Percentiles rank a stretch among this genome's conserved stretches.
These are phyloP conservation scores for Atherinomorus stipes DNA, from an alignment of 2,113 vertebrate species.

Conservation along the genomic window DNA sequence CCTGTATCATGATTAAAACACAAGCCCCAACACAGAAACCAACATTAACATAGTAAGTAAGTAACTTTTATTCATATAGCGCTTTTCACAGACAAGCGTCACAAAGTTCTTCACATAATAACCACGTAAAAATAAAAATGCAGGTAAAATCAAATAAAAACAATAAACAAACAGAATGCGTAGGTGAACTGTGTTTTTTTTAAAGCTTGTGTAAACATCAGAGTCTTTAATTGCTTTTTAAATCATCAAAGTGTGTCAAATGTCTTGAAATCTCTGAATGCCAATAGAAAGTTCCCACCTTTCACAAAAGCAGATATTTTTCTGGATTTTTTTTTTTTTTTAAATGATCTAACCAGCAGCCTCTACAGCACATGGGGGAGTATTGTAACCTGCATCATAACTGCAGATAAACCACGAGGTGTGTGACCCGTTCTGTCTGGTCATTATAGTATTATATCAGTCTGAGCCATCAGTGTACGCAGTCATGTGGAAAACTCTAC, in stretches of 20 bases:
- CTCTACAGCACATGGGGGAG: background rate
- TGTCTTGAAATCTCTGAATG: background rate
- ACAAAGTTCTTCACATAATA: too few relatives aligned
- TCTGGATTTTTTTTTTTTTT: background rate
- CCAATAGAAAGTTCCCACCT: background rate
- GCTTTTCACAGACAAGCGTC: too few relatives aligned
- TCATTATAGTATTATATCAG: slow-evolving; percentile 55
- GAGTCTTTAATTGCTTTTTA: background rate
- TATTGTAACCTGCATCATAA: background rate
- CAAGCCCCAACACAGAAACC: background rate
- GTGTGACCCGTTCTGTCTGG: slow-evolving; percentile 17
- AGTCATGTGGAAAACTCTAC: slow-evolving; percentile 57
- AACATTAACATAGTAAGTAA: too few relatives aligned
- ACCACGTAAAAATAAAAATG: too few relatives aligned
- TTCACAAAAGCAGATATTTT: background rate
- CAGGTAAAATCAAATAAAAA: too few relatives aligned
- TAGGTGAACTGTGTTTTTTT: too few relatives aligned
- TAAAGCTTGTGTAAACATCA: too few relatives aligned
- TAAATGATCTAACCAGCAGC: slow-evolving; percentile 3
- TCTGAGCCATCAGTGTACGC: slow-evolving; percentile 53
- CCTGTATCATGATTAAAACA: too few relatives aligned
- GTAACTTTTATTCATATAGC: too few relatives aligned
- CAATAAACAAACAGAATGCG: too few relatives aligned
- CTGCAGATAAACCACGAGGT: background rate
- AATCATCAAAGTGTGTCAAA: too few relatives aligned